Evolutionary conservation across 2,797 vertebrate genomes (phyloP), one percentile per base, ranked within the genome.

Genomic region (Darevskia nairensis): DNA sequence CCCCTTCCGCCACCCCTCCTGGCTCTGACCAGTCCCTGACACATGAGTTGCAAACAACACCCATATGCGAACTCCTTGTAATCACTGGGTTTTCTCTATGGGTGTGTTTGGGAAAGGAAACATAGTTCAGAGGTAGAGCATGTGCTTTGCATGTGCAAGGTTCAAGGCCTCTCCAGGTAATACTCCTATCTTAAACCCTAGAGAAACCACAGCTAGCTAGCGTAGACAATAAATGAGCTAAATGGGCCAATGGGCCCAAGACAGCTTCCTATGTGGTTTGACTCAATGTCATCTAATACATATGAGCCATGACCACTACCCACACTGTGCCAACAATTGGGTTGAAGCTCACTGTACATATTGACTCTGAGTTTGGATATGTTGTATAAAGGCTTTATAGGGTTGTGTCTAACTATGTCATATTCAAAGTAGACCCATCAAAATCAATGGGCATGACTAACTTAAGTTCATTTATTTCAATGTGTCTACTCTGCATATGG

Each of bases 61-160:
- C 44, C 6, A 23, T 23, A 69, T 17, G 76, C 23, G 82, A 82
- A 79, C 29, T n/a, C 41, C 66, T 8, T n/a, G 61, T 1, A 79
- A 4, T 32, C 55, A 0, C 0, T 1, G 3, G 44, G 21, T 23
- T 82, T 17, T 10, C 55, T 32, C n/a, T 35, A 32, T 68, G 35
- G 11, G 8, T 41, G 39, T 44, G 21, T 8, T 64, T 81, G 61
- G 11, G 15, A 21, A n/a, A 46, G 41, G 17, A 3, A 7, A 68
- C 17, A 29, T 68, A n/a, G 11, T 11, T 46, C 4, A 15, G 35
- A 23, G 7, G 27, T 44, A 66, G 11, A 41, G 23, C 11, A 68
- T 23, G 39, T 68, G 11, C 25, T 69, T 69, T n/a, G 15, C 17
- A 7, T 69, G 25, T 25, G 1, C 69, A 50, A 46, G 27, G 29